Evolutionary conservation across 2,797 vertebrate species (phyloP).

Genomic region (Enteromius afrohamiltoni): DNA sequence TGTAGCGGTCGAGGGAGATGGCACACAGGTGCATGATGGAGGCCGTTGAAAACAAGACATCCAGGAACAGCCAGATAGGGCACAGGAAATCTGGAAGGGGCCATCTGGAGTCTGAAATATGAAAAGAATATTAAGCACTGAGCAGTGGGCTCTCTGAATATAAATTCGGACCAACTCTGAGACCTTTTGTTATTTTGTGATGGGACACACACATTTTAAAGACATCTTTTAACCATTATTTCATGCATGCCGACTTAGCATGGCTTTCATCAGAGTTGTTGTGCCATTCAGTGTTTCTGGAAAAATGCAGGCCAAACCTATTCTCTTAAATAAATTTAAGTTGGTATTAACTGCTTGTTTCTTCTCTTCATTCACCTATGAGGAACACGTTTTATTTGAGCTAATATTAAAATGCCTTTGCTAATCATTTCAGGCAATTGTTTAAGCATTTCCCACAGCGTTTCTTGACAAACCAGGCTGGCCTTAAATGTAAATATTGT

Average conservation of each 20-base stretch:
- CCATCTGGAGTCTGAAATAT: slow-evolving; percentile 89
- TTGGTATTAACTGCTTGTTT: background rate
- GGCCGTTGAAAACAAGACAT: slow-evolving; percentile 96
- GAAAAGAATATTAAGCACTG: slow-evolving; percentile 33
- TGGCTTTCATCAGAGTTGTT: background rate
- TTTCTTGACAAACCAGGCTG: background rate
- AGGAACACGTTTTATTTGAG: too few species aligned
- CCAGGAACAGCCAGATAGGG: slow-evolving; percentile 95
- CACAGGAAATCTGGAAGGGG: slow-evolving; percentile 90
- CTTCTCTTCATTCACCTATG: background rate
- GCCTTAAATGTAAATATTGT: background rate
- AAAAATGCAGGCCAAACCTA: background rate
- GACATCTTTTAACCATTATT: background rate
- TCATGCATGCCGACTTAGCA: background rate
- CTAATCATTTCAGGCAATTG: background rate
- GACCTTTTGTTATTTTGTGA: background rate
- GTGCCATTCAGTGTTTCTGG: background rate
- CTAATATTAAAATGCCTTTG: background rate
- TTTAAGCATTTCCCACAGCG: background rate
- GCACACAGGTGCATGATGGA: slow-evolving; percentile 99
- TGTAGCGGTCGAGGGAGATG: slow-evolving; percentile 96
- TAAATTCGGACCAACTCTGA: background rate
- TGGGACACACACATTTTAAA: background rate
- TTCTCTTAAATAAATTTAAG: background rate
- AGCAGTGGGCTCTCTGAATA: slow-evolving; percentile 4